Evolutionary conservation across 64 coral and sea anemone genomes (phyloP), one percentile per base, ranked within the genome.

Genomic region (Pocillopora damicornis): DNA sequence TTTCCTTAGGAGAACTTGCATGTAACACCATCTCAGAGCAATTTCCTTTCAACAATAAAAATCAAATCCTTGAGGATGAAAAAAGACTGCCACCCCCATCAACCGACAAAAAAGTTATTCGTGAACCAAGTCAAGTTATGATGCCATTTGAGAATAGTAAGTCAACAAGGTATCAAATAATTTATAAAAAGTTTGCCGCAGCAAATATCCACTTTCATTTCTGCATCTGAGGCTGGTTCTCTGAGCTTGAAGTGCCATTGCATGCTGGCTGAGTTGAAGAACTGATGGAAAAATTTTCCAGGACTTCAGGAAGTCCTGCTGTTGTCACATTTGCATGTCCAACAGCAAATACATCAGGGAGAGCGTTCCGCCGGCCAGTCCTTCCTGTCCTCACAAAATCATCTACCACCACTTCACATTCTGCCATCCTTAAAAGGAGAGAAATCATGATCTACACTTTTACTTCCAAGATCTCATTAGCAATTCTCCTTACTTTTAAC

Each of bases 371-470:
- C 22, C 94, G 75, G 5, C 94, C 94, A 65, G 94, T 93, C 4
- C 94, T 78, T 77, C 94, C 94, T 82, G 94, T 86, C 73, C 94
- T 89, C 0, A 96, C 94, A 90, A 96, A 96, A 76, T 93, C 91
- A 45, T 96, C 88, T 37, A 96, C 61, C 15, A 38, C 71, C 13
- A 93, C 57, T 60, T 89, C 79, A 87, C 94, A 96, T 80, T 96
- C 94, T 20, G 91, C 94, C 94, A 96, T 96, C 61, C 62, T 87
- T 85, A 23, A 61, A 76, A 11, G 16, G 15, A 10, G 36, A 76
- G 10, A 25, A 59, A 75, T 14, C 16, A 20, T 1, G 22, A 20
- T 67, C 6, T 20, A 67, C 1, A 18, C 6, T 20, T 18, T 67
- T 7, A 67, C 23, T 5, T 69, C 20, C 14, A 16, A 15, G 63